Evolutionary conservation across 2,888 invertebrate species (phyloP), one percentile per base, ranked within the genome.

Genomic region (Brenthis hecate): DNA sequence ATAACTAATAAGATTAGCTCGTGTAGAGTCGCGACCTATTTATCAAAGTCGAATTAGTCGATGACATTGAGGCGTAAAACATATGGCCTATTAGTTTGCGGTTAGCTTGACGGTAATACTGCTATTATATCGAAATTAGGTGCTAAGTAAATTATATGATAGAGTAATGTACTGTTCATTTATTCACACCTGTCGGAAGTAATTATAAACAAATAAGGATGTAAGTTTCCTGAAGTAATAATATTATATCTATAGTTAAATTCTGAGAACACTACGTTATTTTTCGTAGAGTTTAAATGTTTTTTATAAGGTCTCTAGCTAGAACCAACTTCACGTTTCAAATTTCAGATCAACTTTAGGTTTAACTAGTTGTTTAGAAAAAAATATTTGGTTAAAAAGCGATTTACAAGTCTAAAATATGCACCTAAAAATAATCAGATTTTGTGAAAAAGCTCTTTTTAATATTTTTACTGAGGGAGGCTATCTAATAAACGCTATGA

Each of bases 21-120:
- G 76, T 77, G 75, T 82, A 83, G 82, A 83, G 79, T 76, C 77
- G 76, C 81, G 80, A 81, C 84, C 88, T 88, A 88, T 89, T 88
- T 87, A 88, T 90, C 87, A 88, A 85, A 86, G 79, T 85, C 83
- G 82, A 86, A 89, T 90, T 90, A 90, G 85, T 82, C 84, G 85
- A 84, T 88, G 88, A 89, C 87, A 87, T 81, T 81, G 81, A 83
- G 80, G 83, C 80, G 83, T 83, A 78, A 85, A 87, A 85, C 91
- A 91, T 85, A 87, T 90, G 91, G 86, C 81, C 78, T 83, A 78
- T 74, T 74, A 74, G 82, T 81, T 82, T 83, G 80, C 78, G 79
- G 81, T 80, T 80, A 78, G 65, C 63, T 62, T 60, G 70, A 69
- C 78, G 77, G 74, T 76, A 72, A 76, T 77, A 69, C 73, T 84